Conservation (phyloP, 1,140 invertebrate genomes). For the Drosophila kepulauana region DNA sequence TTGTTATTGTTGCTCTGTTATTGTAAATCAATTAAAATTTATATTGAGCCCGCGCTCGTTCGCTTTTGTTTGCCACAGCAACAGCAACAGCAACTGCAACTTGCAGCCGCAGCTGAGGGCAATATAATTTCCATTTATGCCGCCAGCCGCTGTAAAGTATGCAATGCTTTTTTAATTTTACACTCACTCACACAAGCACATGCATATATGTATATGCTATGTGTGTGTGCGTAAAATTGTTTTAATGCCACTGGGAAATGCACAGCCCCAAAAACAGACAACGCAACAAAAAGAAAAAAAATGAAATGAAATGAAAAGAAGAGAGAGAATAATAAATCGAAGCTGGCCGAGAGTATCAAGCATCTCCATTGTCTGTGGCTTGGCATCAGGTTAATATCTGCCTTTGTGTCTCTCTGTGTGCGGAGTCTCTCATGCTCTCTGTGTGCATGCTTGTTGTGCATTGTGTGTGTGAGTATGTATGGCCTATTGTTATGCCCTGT, state of each 20-base stretch:
- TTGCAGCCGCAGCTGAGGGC: constrained; percentile 18
- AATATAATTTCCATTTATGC: constrained; percentile 67
- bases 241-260: constrained; percentile 51
- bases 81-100: not conserved
- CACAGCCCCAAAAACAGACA: constrained; percentile 9
- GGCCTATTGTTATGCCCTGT: not conserved
- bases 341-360: constrained; percentile 21
- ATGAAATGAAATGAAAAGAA: constrained; percentile 5
- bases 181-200: constrained; percentile 17
- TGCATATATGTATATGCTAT: not conserved
- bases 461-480: constrained; percentile 8
- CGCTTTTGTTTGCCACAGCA: not conserved
- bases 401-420: not conserved
- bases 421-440: not conserved
- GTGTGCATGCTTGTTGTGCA: constrained; percentile 3
- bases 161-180: constrained; percentile 60
- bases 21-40: constrained; percentile 74
- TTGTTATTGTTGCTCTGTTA: constrained; percentile 38
- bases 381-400: constrained; percentile 25
- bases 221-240: constrained; percentile 53
- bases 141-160: constrained; percentile 46
- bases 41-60: constrained; percentile 36
- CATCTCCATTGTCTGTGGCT: constrained; percentile 39
- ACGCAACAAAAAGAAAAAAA: not conserved
- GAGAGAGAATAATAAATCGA: constrained; percentile 40